A percentile compares a stretch with the other conserved stretches of the same genome.
phyloP scores from a whole-genome alignment of 2,888 invertebrate species.

The Coremacera marginata region DNA sequence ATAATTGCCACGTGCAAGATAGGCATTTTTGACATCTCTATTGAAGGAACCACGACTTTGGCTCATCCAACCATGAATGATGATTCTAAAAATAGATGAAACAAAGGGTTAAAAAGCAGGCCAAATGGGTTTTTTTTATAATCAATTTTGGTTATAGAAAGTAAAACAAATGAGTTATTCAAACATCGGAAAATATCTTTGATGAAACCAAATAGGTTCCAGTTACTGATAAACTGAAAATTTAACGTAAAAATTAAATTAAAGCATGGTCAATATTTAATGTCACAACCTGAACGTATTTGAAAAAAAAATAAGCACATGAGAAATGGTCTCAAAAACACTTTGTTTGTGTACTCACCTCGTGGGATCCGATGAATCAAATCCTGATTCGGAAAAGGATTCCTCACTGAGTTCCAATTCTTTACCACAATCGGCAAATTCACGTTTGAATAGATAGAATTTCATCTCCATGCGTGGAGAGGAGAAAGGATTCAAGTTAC shows the following conservation, averaged over 20 bases:
- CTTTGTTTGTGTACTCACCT: constrained; percentile 46
- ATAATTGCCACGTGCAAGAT: constrained; percentile 55
- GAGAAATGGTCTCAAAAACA: too few species aligned
- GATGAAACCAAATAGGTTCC: too few species aligned
- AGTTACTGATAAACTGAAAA: too few species aligned
- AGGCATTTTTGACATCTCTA: constrained; percentile 60
- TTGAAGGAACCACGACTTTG: constrained; percentile 61
- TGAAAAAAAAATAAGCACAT: too few species aligned
- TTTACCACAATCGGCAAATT: constrained; percentile 56
- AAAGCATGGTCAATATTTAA: too few species aligned
- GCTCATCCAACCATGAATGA: constrained; percentile 66
- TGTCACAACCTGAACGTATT: too few species aligned
- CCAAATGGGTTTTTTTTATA: too few species aligned
- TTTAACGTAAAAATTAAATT: too few species aligned
- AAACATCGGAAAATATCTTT: too few species aligned
- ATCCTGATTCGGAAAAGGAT: constrained; percentile 52
- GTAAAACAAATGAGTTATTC: too few species aligned
- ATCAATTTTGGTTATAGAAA: too few species aligned
- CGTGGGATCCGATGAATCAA: constrained; percentile 59
- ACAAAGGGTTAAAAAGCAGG: background rate
- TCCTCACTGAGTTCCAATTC: constrained; percentile 52
- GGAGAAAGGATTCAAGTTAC: constrained; percentile 58
- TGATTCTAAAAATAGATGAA: constrained; percentile 46
- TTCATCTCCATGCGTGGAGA: constrained; percentile 54
- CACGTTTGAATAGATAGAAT: constrained; percentile 58